Evolutionary conservation across 2,797 vertebrate species (phyloP).

Genomic region (Coendou prehensilis): DNA sequence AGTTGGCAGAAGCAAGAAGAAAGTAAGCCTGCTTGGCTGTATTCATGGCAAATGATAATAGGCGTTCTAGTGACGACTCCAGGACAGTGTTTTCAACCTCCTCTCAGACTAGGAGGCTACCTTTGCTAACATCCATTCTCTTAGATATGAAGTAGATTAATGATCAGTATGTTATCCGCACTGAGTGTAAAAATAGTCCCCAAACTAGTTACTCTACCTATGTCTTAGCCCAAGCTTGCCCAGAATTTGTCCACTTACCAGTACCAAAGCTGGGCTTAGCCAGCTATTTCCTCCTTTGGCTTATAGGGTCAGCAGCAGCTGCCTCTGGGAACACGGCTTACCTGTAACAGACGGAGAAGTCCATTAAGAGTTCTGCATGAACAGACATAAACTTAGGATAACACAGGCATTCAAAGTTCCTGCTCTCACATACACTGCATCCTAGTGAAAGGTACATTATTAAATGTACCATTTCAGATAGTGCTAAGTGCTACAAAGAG

Average conservation of each 20-base stretch:
- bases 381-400: slow-evolving; percentile 19
- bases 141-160: background rate
- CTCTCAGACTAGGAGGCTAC: background rate
- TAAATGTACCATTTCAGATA: slow-evolving; percentile 51
- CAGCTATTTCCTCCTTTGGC: slow-evolving; percentile 47
- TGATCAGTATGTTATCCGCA: background rate
- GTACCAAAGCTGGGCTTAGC: slow-evolving; percentile 48
- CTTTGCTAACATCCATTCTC: background rate
- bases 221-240: slow-evolving; percentile 37
- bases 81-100: slow-evolving; percentile 37
- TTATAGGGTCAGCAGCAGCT: slow-evolving; percentile 58
- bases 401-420: slow-evolving; percentile 19
- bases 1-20: slow-evolving; percentile 49
- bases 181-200: slow-evolving; percentile 53
- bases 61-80: background rate
- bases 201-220: slow-evolving; percentile 18
- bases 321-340: slow-evolving; percentile 63
- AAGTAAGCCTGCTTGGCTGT: slow-evolving; percentile 33
- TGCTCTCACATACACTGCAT: slow-evolving; percentile 17
- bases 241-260: slow-evolving; percentile 72
- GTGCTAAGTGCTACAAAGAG: slow-evolving; percentile 35
- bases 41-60: slow-evolving; percentile 53
- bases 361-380: slow-evolving; percentile 25
- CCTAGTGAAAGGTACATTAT: slow-evolving; percentile 51
- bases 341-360: slow-evolving; percentile 75